phyloP scores from a whole-genome alignment of 2,113 vertebrate species.

The Psilopogon haemacephalus region DNA sequence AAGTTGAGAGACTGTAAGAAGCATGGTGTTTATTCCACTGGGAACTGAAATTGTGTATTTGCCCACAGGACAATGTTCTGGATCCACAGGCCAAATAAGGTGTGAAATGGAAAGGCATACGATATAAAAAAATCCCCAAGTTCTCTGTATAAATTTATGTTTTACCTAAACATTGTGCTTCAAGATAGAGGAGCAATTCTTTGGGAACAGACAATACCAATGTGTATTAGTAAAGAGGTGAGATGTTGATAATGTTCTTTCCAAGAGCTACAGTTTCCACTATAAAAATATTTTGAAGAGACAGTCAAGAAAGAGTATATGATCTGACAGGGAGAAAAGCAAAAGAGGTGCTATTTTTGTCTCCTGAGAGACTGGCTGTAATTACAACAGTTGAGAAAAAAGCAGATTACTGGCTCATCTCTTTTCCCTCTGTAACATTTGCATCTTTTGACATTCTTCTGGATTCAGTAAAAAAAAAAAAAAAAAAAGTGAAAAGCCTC shows the following conservation, averaged over 20 bases:
- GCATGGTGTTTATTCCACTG: not conserved
- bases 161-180: not conserved
- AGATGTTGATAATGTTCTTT: slow-evolving; percentile 1
- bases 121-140: not conserved
- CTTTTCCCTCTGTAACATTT: not conserved
- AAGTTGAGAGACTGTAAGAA: not conserved
- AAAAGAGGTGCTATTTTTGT: slow-evolving; percentile 22
- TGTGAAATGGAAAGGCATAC: not conserved
- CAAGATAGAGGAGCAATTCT: not conserved
- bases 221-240: not conserved
- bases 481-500: not conserved
- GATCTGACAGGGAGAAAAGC: not conserved
- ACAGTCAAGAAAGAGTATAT: not conserved
- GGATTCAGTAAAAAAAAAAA: not conserved
- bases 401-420: not conserved
- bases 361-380: slow-evolving; percentile 8
- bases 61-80: not conserved
- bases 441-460: not conserved
- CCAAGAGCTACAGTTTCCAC: not conserved
- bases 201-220: not conserved
- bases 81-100: not conserved
- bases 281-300: slow-evolving; percentile 20
- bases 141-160: not conserved
- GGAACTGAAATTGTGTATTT: not conserved
- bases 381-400: slow-evolving; percentile 10